phyloP scores from a whole-genome alignment of 2,888 invertebrate species.

The Acronicta aceris region DNA sequence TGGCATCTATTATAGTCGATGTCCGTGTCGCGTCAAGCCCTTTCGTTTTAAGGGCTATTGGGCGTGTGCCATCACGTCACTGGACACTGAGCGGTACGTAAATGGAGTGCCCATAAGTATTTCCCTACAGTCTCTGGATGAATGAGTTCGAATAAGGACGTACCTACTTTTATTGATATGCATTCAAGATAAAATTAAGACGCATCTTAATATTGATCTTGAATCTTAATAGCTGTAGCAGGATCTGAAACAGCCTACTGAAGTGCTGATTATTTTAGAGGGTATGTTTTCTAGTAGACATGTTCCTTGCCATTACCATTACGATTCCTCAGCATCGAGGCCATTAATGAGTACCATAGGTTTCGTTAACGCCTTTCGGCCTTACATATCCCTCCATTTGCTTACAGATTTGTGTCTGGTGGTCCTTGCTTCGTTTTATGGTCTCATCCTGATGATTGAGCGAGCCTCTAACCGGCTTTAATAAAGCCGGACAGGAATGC shows the following conservation, averaged over 20 bases:
- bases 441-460: slow-evolving; percentile 48
- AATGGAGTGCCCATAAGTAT: slow-evolving; percentile 8
- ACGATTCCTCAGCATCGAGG: too few relatives aligned
- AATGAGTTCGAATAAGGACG: too few relatives aligned
- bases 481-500: slow-evolving; percentile 52
- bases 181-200: too few relatives aligned
- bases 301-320: too few relatives aligned
- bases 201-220: too few relatives aligned
- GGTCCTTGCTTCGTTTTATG: slow-evolving; percentile 37
- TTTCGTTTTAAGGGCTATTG: slow-evolving; percentile 58
- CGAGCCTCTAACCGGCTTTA: slow-evolving; percentile 23
- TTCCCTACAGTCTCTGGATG: too few relatives aligned
- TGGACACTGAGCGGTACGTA: slow-evolving; percentile 5
- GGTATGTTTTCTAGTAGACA: too few relatives aligned
- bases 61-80: slow-evolving; percentile 36
- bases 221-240: too few relatives aligned
- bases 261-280: too few relatives aligned
- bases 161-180: too few relatives aligned
- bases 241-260: too few relatives aligned
- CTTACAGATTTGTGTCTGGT: not conserved
- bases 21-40: slow-evolving; percentile 52
- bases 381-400: slow-evolving; percentile 10
- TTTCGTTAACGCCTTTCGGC: not conserved
- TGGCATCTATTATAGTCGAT: slow-evolving; percentile 60
- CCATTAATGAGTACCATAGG: not conserved